Base-by-base conservation (phyloP, 2,888 invertebrate species). In the Ligdia adustata region DNA sequence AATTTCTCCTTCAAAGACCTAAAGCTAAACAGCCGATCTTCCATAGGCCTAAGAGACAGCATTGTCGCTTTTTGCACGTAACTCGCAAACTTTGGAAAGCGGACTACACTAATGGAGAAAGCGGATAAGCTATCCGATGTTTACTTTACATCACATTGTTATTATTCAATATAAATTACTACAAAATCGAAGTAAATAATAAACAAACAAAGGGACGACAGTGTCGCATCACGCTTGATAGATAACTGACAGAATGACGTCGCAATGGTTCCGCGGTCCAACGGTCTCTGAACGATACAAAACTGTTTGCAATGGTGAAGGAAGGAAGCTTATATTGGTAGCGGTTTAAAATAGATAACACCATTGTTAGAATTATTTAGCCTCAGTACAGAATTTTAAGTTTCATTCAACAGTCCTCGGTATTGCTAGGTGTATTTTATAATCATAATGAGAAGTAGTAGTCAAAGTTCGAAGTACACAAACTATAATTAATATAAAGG, bases 1-100 rank as follows among this genome's bases (percentile, higher is more conserved):
- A 90, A 90, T 61, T 81, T 79, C 37, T 88, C 84, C 64, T 83
- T 89, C 15, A 89, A 59, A 48, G 74, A 78, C 47, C 85, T 78
- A 57, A 90, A 90, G 60, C 72, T 87, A 57, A 67, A 89, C 33
- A 83, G 78, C 43, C 89, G 72, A 22, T 84, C 83, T 4, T 84
- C 80, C 34, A 74, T 63, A 5, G 74, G 63, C 7, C 82, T 67
- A 41, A 83, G 22, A n/a, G 85, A 81, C 58, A 89, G 61, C 82
- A 88, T 85, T 66, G 70, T 78, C 52, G n/a, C 50, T 45, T 62
- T 55, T 48, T 6, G n/a, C n/a, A 32, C 62, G 62, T 16, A 32
- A 5, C 20, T 33, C 12, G 20, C 33, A 11, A 33, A 33, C 7
- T 20, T n/a, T n/a, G n/a, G n/a, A n/a, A n/a, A n/a, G n/a, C n/a